Conservation (phyloP, 2,797 vertebrate genomes). For the Balearica regulorum region DNA sequence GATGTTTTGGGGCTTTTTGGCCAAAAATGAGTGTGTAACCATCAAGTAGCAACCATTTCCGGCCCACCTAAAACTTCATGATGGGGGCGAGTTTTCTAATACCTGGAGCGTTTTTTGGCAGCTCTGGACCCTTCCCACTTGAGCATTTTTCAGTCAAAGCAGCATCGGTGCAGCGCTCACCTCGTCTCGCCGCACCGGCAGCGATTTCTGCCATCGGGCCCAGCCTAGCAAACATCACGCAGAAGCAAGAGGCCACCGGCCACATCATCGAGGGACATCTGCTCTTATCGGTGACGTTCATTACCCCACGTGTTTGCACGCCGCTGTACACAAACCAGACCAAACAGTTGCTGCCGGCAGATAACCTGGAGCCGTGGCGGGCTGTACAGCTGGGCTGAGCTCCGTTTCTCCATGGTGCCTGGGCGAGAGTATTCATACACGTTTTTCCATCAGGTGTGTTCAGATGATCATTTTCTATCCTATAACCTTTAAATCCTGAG, state of each 20-base stretch:
- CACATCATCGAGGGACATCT: accelerated
- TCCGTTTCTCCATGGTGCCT: accelerated
- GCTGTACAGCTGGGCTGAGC: background rate
- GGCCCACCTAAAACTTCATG: background rate
- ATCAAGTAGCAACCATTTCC: background rate
- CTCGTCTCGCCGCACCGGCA: accelerated
- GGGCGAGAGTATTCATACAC: background rate
- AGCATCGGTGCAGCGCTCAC: background rate
- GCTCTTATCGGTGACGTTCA: background rate
- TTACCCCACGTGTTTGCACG: accelerated
- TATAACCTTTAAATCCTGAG: background rate
- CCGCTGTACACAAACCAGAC: accelerated
- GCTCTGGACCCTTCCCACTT: background rate
- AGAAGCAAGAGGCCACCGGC: background rate
- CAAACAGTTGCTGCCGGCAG: background rate
- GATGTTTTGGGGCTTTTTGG: background rate
- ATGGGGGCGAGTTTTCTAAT: background rate
- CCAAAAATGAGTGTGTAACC: background rate
- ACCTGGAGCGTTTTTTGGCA: background rate
- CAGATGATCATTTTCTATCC: background rate
- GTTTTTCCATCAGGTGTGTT: background rate
- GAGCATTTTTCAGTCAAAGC: background rate
- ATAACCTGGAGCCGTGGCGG: background rate
- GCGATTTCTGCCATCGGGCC: background rate
- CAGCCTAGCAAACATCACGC: accelerated